These are phyloP conservation scores for Sussaba pulchella DNA, from an alignment of 2,888 invertebrate genomes.

Conservation along the genomic window DNA sequence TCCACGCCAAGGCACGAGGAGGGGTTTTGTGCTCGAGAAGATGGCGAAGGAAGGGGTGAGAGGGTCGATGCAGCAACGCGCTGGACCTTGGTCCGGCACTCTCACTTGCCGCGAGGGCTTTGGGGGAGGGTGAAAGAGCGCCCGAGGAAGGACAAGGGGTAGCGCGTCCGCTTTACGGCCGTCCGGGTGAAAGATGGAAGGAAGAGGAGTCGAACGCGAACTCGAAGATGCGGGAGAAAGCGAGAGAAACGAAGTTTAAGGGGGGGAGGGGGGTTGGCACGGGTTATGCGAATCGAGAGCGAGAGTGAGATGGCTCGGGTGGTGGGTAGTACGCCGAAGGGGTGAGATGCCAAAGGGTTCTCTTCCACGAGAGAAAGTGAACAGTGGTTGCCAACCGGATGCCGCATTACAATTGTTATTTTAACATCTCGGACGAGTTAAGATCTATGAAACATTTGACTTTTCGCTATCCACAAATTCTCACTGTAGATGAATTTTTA, in stretches of 20 bases:
- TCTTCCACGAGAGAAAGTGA: slow-evolving; percentile 80
- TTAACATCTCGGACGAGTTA: background rate
- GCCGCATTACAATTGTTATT: slow-evolving; percentile 8
- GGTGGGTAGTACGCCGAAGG: slow-evolving; percentile 74
- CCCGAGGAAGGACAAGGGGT: slow-evolving; percentile 74
- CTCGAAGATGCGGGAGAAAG: slow-evolving; percentile 17
- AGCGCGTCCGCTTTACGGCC: slow-evolving; percentile 60
- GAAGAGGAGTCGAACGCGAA: slow-evolving; percentile 58
- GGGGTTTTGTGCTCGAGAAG: slow-evolving; percentile 47
- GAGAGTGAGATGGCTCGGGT: slow-evolving; percentile 80
- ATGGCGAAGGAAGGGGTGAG: slow-evolving; percentile 74
- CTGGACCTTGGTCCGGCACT: slow-evolving; percentile 82
- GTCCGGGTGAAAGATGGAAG: slow-evolving; percentile 70
- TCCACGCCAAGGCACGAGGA: slow-evolving; percentile 36
- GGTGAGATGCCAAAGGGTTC: slow-evolving; percentile 82
- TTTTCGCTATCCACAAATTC: no score
- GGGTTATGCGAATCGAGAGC: slow-evolving; percentile 79
- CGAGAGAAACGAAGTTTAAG: slow-evolving; percentile 53
- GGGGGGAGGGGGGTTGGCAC: slow-evolving; percentile 60
- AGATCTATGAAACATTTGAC: slow-evolving; percentile 17
- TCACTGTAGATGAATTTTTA: no score
- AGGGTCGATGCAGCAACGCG: slow-evolving; percentile 82
- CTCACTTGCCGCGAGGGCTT: slow-evolving; percentile 53
- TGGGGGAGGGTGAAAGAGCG: slow-evolving; percentile 68
- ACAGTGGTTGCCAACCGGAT: slow-evolving; percentile 80